Percentiles rank a stretch among this genome's conserved stretches.
Conservation (phyloP, 2,113 vertebrate species). For the Lepus europaeus region DNA sequence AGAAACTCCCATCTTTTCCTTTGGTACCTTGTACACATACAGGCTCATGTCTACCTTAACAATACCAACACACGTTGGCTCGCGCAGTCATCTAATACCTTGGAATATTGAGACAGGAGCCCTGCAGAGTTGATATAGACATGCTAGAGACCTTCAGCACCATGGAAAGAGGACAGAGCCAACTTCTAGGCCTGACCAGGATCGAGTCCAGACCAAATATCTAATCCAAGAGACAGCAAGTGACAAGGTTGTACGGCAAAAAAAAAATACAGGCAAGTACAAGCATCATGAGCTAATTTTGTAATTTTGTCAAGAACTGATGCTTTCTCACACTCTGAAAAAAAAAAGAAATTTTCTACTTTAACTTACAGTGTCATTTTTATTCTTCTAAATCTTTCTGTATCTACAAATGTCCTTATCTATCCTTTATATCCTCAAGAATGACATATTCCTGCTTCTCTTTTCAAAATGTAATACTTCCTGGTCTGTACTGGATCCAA, state of each 20-base stretch:
- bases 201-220: fast-evolving
- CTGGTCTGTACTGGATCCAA: not conserved
- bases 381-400: not conserved
- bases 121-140: not conserved
- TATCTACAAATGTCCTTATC: not conserved
- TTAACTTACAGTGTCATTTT: not conserved
- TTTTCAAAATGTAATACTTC: constrained; percentile 4
- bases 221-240: not conserved
- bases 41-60: too few species aligned
- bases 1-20: too few species aligned
- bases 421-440: not conserved
- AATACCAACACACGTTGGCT: not conserved
- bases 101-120: not conserved
- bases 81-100: too few species aligned
- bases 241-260: not conserved
- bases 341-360: not conserved
- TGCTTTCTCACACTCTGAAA: not conserved
- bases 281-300: not conserved
- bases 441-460: not conserved
- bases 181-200: not conserved
- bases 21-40: too few species aligned
- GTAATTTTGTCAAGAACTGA: not conserved
- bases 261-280: not conserved
- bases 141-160: not conserved
- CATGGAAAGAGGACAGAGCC: not conserved